phyloP scores from a whole-genome alignment of 2,113 vertebrate species.

The Ammodytes marinus region DNA sequence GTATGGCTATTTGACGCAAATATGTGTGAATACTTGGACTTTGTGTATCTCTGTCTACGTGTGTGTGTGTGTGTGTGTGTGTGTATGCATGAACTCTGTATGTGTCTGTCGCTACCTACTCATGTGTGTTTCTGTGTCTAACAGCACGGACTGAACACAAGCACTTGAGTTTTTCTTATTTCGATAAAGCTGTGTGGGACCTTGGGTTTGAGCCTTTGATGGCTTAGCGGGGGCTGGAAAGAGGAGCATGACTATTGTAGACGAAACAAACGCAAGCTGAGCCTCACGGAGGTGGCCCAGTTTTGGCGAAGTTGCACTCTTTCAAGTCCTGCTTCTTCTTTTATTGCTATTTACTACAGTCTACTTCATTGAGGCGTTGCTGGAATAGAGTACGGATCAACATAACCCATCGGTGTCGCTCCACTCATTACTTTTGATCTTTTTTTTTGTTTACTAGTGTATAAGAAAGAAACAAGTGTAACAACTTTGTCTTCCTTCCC shows the following conservation, averaged over 20 bases:
- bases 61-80: conserved; percentile 9
- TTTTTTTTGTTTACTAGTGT: conserved; percentile 12
- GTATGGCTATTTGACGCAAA: background rate
- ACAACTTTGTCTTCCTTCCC: conserved; percentile 78
- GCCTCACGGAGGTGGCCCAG: conserved; percentile 47
- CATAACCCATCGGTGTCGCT: background rate
- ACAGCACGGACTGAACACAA: conserved; percentile 52
- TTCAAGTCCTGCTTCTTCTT: conserved; percentile 27
- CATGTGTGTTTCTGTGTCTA: conserved; percentile 20
- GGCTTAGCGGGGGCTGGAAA: conserved; percentile 39
- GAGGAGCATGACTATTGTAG: conserved; percentile 31
- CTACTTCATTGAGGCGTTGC: background rate
- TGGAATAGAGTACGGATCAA: background rate
- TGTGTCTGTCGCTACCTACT: background rate
- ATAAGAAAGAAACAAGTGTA: conserved; percentile 75
- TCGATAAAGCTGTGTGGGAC: conserved; percentile 59
- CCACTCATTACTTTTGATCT: conserved; percentile 39
- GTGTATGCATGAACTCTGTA: background rate
- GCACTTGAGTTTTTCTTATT: conserved; percentile 65
- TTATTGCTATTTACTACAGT: conserved; percentile 19
- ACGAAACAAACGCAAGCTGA: conserved; percentile 50
- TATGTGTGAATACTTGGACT: background rate
- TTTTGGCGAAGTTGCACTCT: conserved; percentile 55
- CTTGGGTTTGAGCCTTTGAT: conserved; percentile 72
- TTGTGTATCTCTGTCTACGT: background rate